Evolutionary conservation across 2,113 vertebrate genomes (phyloP).

Genomic region (Corythoichthys haematopterus): DNA sequence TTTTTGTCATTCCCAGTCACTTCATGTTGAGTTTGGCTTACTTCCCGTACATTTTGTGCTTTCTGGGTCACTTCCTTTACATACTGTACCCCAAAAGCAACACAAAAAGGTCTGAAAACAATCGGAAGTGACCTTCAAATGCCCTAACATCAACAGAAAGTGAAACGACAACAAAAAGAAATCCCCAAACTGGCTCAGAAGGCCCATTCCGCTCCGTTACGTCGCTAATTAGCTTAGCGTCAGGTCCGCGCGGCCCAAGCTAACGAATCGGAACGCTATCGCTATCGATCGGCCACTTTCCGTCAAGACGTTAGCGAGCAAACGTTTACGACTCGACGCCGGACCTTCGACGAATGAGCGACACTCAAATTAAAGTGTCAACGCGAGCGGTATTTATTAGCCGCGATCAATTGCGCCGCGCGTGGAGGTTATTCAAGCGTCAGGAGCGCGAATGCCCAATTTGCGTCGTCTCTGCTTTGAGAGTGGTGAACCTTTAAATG

Average conservation of each 20-base stretch:
- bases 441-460: background rate
- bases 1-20: too few species aligned
- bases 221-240: background rate
- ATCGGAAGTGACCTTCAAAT: too few species aligned
- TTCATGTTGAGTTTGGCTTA: too few species aligned
- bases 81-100: too few species aligned
- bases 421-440: background rate
- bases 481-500: background rate
- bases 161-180: too few species aligned
- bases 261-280: background rate
- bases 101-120: too few species aligned
- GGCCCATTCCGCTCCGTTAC: too few species aligned
- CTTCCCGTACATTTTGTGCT: too few species aligned
- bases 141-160: too few species aligned
- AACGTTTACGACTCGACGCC: background rate
- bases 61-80: too few species aligned
- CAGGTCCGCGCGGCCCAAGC: background rate
- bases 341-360: background rate
- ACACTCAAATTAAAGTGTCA: conserved; percentile 7
- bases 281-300: conserved; percentile 2
- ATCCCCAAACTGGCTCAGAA: too few species aligned
- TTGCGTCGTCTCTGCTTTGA: background rate
- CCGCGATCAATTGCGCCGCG: background rate
- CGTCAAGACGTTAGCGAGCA: conserved; percentile 4
- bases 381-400: background rate